Evolutionary conservation across 2,888 invertebrate genomes (phyloP).

Genomic region (Aethes cnicana): DNA sequence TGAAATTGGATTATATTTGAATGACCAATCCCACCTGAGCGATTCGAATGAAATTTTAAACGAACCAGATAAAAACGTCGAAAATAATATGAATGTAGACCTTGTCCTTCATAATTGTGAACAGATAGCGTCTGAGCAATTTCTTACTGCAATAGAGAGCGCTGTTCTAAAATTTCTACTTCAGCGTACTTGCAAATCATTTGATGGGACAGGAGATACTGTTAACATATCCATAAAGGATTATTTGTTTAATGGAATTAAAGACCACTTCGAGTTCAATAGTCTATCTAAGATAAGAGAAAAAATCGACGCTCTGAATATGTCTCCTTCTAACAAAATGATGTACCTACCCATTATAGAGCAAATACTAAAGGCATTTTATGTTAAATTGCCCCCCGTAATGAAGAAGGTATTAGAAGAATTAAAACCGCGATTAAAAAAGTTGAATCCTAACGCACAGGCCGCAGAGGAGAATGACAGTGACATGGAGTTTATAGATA

Average conservation of each 20-base stretch:
- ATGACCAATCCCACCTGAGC: no score
- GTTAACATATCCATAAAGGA: no score
- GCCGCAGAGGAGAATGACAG: neutral
- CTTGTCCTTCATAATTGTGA: neutral
- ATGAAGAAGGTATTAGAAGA: neutral
- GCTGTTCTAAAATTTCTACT: neutral
- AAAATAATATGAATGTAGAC: neutral
- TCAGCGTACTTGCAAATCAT: neutral
- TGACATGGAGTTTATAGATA: no score
- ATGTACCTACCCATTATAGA: neutral
- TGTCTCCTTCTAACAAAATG: neutral
- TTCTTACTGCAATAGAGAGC: neutral
- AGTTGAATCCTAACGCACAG: no score
- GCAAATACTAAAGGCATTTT: neutral
- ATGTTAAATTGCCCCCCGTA: neutral
- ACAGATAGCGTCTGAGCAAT: constrained; percentile 1
- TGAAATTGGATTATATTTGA: no score
- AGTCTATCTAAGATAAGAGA: neutral
- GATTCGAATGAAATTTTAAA: no score
- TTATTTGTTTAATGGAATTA: no score
- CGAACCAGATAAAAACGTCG: neutral
- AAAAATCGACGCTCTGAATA: neutral
- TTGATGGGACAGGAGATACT: no score
- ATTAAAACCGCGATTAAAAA: neutral
- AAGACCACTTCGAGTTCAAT: no score